Percentiles rank a stretch among this genome's conserved stretches.
These are phyloP conservation scores for Channa argus DNA, from an alignment of 2,113 vertebrate species.

Conservation along the genomic window DNA sequence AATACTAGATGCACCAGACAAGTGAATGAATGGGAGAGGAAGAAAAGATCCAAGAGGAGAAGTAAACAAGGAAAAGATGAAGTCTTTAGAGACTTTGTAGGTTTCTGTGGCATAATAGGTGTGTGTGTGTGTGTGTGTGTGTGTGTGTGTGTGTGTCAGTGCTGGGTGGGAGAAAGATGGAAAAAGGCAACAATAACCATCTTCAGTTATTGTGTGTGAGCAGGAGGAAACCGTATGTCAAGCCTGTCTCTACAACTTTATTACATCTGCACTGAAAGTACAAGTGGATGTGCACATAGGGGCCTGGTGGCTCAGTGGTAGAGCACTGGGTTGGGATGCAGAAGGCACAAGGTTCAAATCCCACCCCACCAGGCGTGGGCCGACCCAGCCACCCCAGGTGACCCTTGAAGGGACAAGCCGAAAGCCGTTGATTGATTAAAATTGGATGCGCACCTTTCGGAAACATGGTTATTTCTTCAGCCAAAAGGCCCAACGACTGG, in stretches of 20 bases:
- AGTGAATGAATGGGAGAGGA: not conserved
- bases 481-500: not conserved
- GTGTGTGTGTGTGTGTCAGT: not conserved
- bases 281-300: no score
- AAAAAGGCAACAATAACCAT: not conserved
- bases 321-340: no score
- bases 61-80: not conserved
- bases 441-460: not conserved
- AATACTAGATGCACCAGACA: no score
- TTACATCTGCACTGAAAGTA: not conserved
- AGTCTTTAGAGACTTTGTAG: slow-evolving; percentile 1
- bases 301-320: no score
- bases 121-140: not conserved
- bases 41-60: not conserved
- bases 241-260: slow-evolving; percentile 9
- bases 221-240: not conserved
- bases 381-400: no score
- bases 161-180: not conserved
- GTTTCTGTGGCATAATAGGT: not conserved
- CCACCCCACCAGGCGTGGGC: no score
- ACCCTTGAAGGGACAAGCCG: no score
- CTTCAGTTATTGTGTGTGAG: not conserved
- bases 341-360: no score
- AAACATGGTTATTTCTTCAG: slow-evolving; percentile 15
- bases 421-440: no score